Percentiles rank a stretch among this genome's conserved stretches.
Evolutionary conservation across 2,797 vertebrate species (phyloP).

Genomic region (Diplodus puntazzo): DNA sequence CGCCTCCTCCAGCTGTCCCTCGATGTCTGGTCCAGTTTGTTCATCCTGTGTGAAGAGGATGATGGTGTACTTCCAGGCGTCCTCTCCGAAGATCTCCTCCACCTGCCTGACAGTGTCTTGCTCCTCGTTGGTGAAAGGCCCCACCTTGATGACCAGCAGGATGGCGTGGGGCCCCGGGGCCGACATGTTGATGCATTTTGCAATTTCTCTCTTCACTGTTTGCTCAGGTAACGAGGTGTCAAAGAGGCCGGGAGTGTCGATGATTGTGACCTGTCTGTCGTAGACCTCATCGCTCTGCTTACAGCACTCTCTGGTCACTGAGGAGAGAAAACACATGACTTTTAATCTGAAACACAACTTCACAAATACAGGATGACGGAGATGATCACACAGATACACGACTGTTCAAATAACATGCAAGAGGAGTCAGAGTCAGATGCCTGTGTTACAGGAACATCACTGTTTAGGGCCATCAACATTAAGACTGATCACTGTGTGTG

Average conservation of each 20-base stretch:
- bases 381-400: too few relatives aligned
- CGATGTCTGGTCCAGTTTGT: not conserved
- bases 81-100: conserved; percentile 48
- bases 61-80: conserved; percentile 49
- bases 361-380: too few relatives aligned
- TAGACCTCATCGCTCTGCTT: conserved; percentile 8
- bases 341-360: too few relatives aligned
- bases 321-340: conserved; percentile 4
- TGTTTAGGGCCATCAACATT: too few relatives aligned
- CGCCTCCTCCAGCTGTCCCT: not conserved
- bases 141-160: conserved; percentile 55
- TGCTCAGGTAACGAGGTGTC: not conserved
- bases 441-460: too few relatives aligned
- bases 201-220: conserved; percentile 11
- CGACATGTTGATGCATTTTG: conserved; percentile 56
- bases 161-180: conserved; percentile 57
- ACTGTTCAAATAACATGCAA: too few relatives aligned
- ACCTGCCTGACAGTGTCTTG: not conserved
- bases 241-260: conserved; percentile 53
- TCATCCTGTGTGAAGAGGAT: conserved; percentile 38
- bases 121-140: conserved; percentile 19
- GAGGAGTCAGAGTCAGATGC: too few relatives aligned
- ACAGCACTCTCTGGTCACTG: conserved; percentile 52
- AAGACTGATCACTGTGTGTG: too few relatives aligned
- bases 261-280: conserved; percentile 5